Conservation (phyloP, 2,113 vertebrate species). For the Collichthys lucidus region DNA sequence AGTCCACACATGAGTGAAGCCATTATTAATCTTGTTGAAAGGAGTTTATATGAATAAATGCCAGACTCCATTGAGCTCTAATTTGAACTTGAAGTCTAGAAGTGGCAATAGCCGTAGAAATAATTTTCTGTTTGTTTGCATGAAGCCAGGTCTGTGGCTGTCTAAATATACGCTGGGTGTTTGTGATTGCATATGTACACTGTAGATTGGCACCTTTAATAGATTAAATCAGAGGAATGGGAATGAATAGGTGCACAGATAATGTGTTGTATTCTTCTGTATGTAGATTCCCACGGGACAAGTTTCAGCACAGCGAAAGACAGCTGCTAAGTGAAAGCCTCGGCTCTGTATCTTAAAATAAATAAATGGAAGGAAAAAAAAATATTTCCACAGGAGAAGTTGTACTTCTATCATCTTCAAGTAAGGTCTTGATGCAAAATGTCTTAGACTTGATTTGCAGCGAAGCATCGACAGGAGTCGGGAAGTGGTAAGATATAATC, state of each 20-base stretch:
- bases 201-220: neutral
- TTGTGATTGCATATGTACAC: neutral
- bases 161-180: neutral
- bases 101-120: constrained; percentile 31
- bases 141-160: constrained; percentile 10
- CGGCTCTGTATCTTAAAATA: constrained; percentile 51
- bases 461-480: constrained; percentile 22
- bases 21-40: constrained; percentile 77
- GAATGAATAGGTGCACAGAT: neutral
- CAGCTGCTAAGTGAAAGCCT: neutral
- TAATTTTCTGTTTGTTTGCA: constrained; percentile 45
- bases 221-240: neutral
- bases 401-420: constrained; percentile 21
- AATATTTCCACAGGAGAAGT: constrained; percentile 28
- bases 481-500: constrained; percentile 40
- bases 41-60: constrained; percentile 66
- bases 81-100: constrained; percentile 58
- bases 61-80: constrained; percentile 54
- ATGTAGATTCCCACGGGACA: constrained; percentile 28
- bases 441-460: constrained; percentile 49
- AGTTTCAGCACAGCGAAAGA: neutral
- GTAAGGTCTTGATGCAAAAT: constrained; percentile 36
- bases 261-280: neutral
- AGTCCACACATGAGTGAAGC: constrained; percentile 77
- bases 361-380: constrained; percentile 49